Percentiles rank a stretch among this genome's conserved stretches.
Conservation (phyloP, 2,113 vertebrate genomes). For the Rhineura floridana region DNA sequence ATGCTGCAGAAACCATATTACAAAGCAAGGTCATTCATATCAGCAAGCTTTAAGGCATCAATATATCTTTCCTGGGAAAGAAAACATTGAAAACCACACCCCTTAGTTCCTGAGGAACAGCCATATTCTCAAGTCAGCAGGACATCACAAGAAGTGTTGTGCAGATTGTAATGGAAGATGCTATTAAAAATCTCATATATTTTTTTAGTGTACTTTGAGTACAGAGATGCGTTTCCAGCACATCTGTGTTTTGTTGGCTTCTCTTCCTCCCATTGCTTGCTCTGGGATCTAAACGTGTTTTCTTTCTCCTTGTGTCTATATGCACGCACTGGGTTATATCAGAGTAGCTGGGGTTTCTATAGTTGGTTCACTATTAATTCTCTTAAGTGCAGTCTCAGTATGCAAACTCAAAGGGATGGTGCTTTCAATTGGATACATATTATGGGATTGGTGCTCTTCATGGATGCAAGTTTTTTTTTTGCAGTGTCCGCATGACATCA, state of each 20-base stretch:
- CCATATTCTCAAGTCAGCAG: neutral
- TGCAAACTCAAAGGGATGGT: no score
- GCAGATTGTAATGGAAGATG: neutral
- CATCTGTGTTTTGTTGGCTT: neutral
- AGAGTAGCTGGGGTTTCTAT: no score
- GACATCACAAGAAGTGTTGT: neutral
- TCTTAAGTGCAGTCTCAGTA: no score
- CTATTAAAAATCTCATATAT: neutral
- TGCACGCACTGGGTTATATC: neutral
- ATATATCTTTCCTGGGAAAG: neutral
- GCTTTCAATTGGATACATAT: neutral
- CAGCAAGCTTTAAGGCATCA: neutral
- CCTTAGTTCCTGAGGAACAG: neutral
- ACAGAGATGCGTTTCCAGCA: neutral
- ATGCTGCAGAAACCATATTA: neutral
- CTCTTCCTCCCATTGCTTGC: neutral
- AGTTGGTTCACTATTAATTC: neutral
- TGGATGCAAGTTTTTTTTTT: neutral
- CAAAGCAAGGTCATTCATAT: neutral
- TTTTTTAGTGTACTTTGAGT: neutral
- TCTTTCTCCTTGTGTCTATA: neutral
- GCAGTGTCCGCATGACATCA: no score
- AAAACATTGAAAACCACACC: neutral
- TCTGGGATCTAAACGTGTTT: neutral
- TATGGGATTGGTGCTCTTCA: neutral